phyloP scores from a whole-genome alignment of 2,113 vertebrate genomes.

The Gallinago jamesoni region DNA sequence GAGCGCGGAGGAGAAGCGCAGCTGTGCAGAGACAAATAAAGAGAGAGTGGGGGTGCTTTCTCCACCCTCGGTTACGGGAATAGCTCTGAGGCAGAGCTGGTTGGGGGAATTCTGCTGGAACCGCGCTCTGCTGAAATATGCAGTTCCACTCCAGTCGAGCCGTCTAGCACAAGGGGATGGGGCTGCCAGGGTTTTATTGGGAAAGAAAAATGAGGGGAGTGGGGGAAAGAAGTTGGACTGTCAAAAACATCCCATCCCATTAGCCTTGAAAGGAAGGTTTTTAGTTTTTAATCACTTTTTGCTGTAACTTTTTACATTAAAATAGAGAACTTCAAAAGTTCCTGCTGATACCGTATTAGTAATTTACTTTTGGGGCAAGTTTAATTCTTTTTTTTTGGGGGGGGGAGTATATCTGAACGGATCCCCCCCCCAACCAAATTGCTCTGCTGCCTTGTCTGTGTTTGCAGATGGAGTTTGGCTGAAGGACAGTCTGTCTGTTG shows the following conservation, averaged over 20 bases:
- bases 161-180: neutral
- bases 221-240: neutral
- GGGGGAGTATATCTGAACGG: neutral
- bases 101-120: constrained; percentile 22
- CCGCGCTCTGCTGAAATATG: neutral
- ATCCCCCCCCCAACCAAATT: neutral
- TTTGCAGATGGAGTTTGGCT: neutral
- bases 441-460: rapidly evolving
- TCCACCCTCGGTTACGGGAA: neutral
- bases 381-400: neutral
- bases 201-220: neutral
- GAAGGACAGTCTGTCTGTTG: neutral
- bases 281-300: neutral
- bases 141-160: neutral
- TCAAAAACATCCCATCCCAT: neutral
- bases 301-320: neutral
- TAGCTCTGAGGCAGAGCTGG: neutral
- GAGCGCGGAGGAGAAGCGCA: neutral
- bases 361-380: neutral
- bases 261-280: neutral
- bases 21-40: neutral
- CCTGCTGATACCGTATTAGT: neutral
- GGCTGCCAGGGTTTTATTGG: constrained; percentile 4
- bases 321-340: neutral
- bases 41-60: neutral